Conservation (phyloP, 2,888 invertebrate genomes). For the Cinara cedri region DNA sequence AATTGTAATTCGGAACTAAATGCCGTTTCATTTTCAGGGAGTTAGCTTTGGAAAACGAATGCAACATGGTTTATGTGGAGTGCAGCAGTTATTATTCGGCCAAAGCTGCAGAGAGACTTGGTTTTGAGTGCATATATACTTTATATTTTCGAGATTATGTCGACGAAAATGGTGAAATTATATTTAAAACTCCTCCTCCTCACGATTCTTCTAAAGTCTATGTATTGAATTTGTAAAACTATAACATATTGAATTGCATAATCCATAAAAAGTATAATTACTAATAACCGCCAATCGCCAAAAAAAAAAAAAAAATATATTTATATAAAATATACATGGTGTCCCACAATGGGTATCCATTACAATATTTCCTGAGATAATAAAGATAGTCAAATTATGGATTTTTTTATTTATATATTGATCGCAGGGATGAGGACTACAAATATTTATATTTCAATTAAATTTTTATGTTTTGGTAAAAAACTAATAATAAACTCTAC, state of each 20-base stretch:
- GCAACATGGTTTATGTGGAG: slow-evolving; percentile 72
- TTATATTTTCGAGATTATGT: slow-evolving; percentile 72
- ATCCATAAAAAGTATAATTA: neutral
- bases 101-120: slow-evolving; percentile 73
- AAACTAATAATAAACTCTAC: too few relatives aligned
- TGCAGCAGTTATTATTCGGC: slow-evolving; percentile 81
- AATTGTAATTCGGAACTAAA: neutral
- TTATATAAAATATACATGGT: neutral
- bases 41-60: slow-evolving; percentile 66
- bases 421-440: too few relatives aligned
- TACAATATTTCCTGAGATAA: too few relatives aligned
- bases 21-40: slow-evolving; percentile 66
- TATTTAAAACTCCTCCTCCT: slow-evolving; percentile 72
- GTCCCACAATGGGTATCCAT: too few relatives aligned
- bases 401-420: too few relatives aligned
- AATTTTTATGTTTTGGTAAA: too few relatives aligned
- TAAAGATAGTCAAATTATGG: too few relatives aligned
- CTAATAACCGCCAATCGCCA: neutral
- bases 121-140: slow-evolving; percentile 73
- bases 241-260: neutral
- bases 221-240: slow-evolving; percentile 61
- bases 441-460: too few relatives aligned
- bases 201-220: slow-evolving; percentile 70
- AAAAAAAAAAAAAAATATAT: neutral
- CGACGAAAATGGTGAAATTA: slow-evolving; percentile 68